Conservation (phyloP, 2,797 vertebrate species). For the Sciurus carolinensis region DNA sequence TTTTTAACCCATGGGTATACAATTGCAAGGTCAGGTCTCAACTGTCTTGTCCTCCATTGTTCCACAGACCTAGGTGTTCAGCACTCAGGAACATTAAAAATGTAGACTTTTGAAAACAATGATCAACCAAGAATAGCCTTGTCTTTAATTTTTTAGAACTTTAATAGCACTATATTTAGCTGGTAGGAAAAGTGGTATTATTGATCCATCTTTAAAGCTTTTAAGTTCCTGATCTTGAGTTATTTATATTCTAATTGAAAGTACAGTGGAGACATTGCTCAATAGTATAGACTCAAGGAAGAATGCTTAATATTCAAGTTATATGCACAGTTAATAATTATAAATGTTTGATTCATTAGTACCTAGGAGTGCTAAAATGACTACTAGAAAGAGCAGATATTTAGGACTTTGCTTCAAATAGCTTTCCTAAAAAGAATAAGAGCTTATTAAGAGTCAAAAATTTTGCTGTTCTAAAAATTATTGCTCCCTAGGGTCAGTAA, state of each 20-base stretch:
- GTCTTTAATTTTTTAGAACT: conserved; percentile 77
- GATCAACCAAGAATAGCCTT: conserved; percentile 51
- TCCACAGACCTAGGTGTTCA: conserved; percentile 30
- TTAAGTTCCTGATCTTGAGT: conserved; percentile 72
- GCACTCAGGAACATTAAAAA: conserved; percentile 72
- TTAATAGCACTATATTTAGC: conserved; percentile 68
- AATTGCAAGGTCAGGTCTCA: neutral
- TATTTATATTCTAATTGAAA: conserved; percentile 77
- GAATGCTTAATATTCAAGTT: conserved; percentile 63
- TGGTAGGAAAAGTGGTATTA: conserved; percentile 56
- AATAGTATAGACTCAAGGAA: conserved; percentile 30
- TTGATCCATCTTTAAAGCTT: conserved; percentile 74
- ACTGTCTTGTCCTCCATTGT: conserved; percentile 2
- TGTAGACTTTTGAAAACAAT: conserved; percentile 63
- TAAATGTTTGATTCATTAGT: conserved; percentile 50
- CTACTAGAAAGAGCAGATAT: conserved; percentile 16
- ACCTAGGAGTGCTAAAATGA: conserved; percentile 63
- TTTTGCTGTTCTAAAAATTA: conserved; percentile 42
- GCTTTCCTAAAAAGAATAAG: conserved; percentile 47
- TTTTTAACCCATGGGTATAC: neutral
- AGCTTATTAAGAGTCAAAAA: neutral
- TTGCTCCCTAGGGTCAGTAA: conserved; percentile 14
- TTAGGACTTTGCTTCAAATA: conserved; percentile 42
- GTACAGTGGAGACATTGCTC: neutral
- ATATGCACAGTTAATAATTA: conserved; percentile 44